Conservation (phyloP, 2,888 invertebrate genomes). For the Dryomyza anilis region DNA sequence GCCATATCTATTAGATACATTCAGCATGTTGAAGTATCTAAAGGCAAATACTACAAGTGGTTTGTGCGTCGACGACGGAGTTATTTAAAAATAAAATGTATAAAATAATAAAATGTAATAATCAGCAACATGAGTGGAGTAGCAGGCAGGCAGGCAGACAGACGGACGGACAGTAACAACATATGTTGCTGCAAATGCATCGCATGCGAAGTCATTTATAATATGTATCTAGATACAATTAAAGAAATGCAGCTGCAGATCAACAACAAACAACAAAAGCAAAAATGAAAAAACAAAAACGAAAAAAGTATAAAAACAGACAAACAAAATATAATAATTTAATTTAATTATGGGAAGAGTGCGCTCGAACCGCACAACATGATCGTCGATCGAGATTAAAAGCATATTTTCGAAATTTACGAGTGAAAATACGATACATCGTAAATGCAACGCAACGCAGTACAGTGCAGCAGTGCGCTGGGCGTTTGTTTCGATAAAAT, state of each 20-base stretch:
- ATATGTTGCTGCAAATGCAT: conserved; percentile 1
- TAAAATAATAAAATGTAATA: background rate
- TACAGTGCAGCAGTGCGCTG: no score
- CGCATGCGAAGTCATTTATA: conserved; percentile 48
- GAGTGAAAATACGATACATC: background rate
- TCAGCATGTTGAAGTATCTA: background rate
- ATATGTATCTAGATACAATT: conserved; percentile 54
- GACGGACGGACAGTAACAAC: background rate
- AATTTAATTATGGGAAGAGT: conserved; percentile 13
- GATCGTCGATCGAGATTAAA: background rate
- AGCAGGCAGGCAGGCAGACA: background rate
- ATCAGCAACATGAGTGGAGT: background rate
- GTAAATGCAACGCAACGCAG: no score
- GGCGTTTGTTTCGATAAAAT: no score
- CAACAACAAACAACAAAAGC: conserved; percentile 40
- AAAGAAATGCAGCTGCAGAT: conserved; percentile 35
- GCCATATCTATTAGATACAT: no score
- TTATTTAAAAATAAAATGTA: background rate
- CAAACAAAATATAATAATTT: conserved; percentile 1
- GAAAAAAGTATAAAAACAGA: background rate
- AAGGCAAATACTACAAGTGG: background rate
- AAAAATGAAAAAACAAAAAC: conserved; percentile 31
- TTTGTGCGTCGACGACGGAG: background rate
- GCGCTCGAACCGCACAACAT: background rate
- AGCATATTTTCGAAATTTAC: background rate